Conservation (phyloP, 2,113 vertebrate species). For the Catharus minimus region DNA sequence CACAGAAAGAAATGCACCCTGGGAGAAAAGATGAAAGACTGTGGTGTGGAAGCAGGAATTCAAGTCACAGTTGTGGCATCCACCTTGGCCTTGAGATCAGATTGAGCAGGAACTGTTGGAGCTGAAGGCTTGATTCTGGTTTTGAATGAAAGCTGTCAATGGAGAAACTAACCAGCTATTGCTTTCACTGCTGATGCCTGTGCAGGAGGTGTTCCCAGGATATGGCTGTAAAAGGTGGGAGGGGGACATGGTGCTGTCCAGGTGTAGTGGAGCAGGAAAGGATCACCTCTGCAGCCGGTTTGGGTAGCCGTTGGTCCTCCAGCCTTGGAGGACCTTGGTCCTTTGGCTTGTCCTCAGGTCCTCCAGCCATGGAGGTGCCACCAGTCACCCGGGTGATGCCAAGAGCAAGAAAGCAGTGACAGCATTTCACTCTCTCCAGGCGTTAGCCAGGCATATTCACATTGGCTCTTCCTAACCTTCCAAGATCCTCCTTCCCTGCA, state of each 20-base stretch:
- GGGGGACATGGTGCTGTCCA: not conserved
- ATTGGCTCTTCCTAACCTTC: not conserved
- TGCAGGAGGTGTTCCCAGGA: not conserved
- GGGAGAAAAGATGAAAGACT: not conserved
- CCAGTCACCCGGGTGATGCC: rapidly evolving
- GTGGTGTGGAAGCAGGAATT: not conserved
- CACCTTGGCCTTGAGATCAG: rapidly evolving
- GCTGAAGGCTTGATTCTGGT: not conserved
- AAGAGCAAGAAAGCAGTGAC: not conserved
- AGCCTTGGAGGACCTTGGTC: not conserved
- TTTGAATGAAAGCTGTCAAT: not conserved
- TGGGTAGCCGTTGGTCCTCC: not conserved
- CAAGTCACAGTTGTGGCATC: not conserved
- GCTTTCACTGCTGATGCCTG: not conserved
- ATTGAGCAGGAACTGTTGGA: not conserved
- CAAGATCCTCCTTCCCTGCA: conserved; percentile 31
- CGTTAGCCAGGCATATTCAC: rapidly evolving
- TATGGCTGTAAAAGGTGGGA: not conserved
- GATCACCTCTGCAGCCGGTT: rapidly evolving
- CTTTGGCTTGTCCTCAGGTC: not conserved
- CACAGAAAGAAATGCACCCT: not conserved
- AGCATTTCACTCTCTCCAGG: not conserved
- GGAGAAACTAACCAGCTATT: not conserved
- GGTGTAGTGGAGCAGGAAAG: rapidly evolving
- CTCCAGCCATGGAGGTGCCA: not conserved